Evolutionary conservation across 2,888 invertebrate species (phyloP), one percentile per base, ranked within the genome.

Genomic region (Hypselothyrea guttata): DNA sequence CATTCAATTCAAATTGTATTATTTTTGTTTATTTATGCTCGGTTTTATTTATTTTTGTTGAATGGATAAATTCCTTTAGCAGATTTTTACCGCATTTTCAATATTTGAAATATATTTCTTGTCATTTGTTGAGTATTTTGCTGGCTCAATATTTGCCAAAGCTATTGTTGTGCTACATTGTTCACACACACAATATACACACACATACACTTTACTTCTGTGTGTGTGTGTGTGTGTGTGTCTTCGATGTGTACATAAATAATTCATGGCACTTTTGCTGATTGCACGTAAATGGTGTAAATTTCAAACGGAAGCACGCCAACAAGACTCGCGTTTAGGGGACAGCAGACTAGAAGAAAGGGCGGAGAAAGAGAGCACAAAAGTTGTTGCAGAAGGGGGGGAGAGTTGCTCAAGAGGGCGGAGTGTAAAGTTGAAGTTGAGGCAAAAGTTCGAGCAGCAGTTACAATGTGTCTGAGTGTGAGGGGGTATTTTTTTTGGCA

Each of bases 251-350:
- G 59, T 53, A 33, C 40, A 66, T 79, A 65, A 82, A 84, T 84
- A 81, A 79, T 79, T 67, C 82, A 79, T 67, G 63, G 66, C 78
- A 79, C 78, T 79, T 75, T 75, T 74, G 69, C 75, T 82, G 78
- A 79, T 79, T 79, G 84, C 82, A 84, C 84, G 81, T 77, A 79
- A 76, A 76, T 60, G 77, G 77, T 61, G 84, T 73, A 79, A 83
- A 83, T 79, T 81, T 73, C 67, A 76, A 79, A 71, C 45, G 81
- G 77, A 78, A 75, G 58, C 46, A 56, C 57, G 45, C 61, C 71
- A 60, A 62, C 33, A 54, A 52, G 55, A 22, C 22, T 45, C 59
- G 27, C 51, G 54, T 18, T 48, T 46, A 51, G 37, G 56, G 48
- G 40, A 31, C 22, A 30, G 16, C n/a, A 22, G 11, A 18, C 7